Evolutionary conservation across 1,140 invertebrate species (phyloP).

Genomic region (Drosophila ananassae): DNA sequence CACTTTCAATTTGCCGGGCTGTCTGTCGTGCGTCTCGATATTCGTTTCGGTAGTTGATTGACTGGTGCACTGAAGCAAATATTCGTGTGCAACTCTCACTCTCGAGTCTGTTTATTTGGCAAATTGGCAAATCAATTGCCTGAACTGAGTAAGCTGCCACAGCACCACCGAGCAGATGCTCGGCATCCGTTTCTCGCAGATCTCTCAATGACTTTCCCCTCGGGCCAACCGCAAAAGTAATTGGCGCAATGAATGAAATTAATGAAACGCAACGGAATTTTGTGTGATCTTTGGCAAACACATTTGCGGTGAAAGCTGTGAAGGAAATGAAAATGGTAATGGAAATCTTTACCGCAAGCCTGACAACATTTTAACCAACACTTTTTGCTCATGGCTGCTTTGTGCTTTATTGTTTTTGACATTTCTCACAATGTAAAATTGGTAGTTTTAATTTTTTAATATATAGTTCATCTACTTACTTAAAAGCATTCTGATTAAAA

Average conservation of each 20-base stretch:
- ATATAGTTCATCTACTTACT: neutral
- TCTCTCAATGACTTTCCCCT: slow-evolving; percentile 7
- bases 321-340: slow-evolving; percentile 10
- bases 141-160: slow-evolving; percentile 44
- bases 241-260: slow-evolving; percentile 60
- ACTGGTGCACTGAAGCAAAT: slow-evolving; percentile 49
- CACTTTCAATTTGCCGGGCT: slow-evolving; percentile 34
- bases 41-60: slow-evolving; percentile 33
- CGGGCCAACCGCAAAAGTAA: slow-evolving; percentile 49
- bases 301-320: slow-evolving; percentile 32
- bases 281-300: slow-evolving; percentile 50
- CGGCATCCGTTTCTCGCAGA: slow-evolving; percentile 7
- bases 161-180: slow-evolving; percentile 24
- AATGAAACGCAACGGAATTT: slow-evolving; percentile 52
- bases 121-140: slow-evolving; percentile 74
- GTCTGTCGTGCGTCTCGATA: slow-evolving; percentile 2
- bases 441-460: no score
- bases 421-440: neutral
- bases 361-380: neutral
- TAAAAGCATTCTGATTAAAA: slow-evolving; percentile 1
- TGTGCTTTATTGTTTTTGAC: neutral
- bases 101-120: slow-evolving; percentile 50
- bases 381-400: neutral
- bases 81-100: slow-evolving; percentile 28
- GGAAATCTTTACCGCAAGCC: neutral